These are phyloP conservation scores for Fragum whitleyi DNA, from an alignment of 2,888 invertebrate species.

Conservation along the genomic window DNA sequence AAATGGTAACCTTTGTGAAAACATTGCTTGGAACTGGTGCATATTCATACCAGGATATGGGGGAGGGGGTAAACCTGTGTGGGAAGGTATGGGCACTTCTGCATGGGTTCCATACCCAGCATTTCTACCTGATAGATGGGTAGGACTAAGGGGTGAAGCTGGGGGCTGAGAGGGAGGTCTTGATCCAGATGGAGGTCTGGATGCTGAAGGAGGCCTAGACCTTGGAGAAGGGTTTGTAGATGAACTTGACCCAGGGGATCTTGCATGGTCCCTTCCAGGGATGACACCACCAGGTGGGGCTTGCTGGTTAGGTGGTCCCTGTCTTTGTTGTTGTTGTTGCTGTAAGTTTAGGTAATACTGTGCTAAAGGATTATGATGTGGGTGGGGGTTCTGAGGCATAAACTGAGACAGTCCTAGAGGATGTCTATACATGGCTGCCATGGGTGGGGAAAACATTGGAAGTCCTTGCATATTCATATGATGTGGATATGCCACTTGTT, in stretches of 20 bases:
- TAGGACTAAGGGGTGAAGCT: constrained; percentile 43
- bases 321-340: neutral
- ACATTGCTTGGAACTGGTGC: constrained; percentile 32
- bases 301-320: constrained; percentile 39
- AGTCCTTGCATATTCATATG: constrained; percentile 33
- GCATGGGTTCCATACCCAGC: neutral
- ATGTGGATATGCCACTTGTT: constrained; percentile 33
- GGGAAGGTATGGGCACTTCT: neutral
- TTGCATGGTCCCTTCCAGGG: constrained; percentile 20
- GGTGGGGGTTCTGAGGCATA: constrained; percentile 9
- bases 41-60: constrained; percentile 30
- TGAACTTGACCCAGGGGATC: constrained; percentile 50
- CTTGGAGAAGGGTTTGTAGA: constrained; percentile 54
- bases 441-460: constrained; percentile 46
- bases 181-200: constrained; percentile 53
- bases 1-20: constrained; percentile 16
- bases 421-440: constrained; percentile 44
- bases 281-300: constrained; percentile 22
- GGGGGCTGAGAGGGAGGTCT: constrained; percentile 58
- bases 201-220: constrained; percentile 50
- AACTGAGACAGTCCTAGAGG: constrained; percentile 14
- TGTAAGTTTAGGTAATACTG: constrained; percentile 48
- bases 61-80: neutral
- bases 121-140: constrained; percentile 12
- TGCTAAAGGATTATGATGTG: constrained; percentile 44